phyloP scores from a whole-genome alignment of 92 coral and sea anemone species.

The Phymanthus crucifer region DNA sequence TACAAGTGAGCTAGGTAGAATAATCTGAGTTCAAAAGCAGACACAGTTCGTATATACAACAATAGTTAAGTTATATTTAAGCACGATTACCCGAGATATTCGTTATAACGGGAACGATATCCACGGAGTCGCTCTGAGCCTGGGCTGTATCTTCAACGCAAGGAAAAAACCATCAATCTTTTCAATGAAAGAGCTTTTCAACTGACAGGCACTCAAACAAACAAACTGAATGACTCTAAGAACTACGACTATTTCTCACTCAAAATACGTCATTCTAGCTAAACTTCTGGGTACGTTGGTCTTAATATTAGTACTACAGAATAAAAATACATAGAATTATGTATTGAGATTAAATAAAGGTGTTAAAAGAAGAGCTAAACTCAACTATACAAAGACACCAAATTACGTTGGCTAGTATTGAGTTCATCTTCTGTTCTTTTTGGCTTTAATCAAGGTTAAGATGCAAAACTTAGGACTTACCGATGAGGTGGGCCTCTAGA shows the following conservation, averaged over 20 bases:
- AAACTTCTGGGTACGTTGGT: not conserved
- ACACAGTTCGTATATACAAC: not conserved
- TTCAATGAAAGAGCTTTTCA: constrained; percentile 3
- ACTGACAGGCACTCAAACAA: not conserved
- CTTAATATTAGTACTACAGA: not conserved
- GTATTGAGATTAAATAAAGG: not conserved
- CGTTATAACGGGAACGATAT: constrained; percentile 50
- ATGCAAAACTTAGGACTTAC: constrained; percentile 34
- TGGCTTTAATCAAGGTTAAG: not conserved
- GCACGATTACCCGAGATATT: constrained; percentile 36
- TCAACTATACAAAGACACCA: not conserved
- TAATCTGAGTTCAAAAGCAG: not conserved
- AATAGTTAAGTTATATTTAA: not conserved
- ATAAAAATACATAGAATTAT: not conserved
- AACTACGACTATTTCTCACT: not conserved
- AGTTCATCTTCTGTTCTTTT: not conserved
- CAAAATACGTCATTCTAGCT: not conserved
- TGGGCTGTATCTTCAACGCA: constrained; percentile 66
- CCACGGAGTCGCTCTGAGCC: constrained; percentile 66
- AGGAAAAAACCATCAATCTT: constrained; percentile 30
- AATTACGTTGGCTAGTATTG: not conserved
- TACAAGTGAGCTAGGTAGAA: not conserved
- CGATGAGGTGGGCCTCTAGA: constrained; percentile 73
- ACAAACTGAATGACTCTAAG: not conserved
- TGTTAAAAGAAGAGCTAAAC: not conserved